A percentile compares a stretch with the other conserved stretches of the same genome.
phyloP scores from a whole-genome alignment of 2,797 vertebrate species.

The Acanthiza pusilla region DNA sequence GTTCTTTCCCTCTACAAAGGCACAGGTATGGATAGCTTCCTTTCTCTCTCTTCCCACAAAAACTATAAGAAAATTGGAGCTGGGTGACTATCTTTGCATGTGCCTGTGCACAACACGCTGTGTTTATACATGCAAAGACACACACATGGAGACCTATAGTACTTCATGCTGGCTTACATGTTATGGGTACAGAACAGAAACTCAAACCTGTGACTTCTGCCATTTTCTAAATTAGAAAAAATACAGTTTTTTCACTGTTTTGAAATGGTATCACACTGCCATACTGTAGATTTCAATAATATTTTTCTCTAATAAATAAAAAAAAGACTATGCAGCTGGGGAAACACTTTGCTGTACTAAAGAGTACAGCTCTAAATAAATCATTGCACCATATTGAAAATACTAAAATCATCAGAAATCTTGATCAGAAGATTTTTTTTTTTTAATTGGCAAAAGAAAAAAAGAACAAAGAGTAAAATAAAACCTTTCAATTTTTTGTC shows the following conservation, averaged over 20 bases:
- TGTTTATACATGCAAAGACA: neutral
- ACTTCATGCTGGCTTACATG: neutral
- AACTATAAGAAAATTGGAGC: neutral
- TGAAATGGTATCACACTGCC: neutral
- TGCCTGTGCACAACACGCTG: rapidly evolving
- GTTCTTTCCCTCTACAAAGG: neutral
- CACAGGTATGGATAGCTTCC: neutral
- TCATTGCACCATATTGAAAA: conserved; percentile 60
- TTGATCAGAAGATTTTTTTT: conserved; percentile 61
- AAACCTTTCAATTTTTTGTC: conserved; percentile 71
- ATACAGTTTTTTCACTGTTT: neutral
- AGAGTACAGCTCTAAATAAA: conserved; percentile 63
- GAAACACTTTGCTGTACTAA: conserved; percentile 59
- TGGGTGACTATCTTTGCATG: neutral
- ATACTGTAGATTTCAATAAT: neutral
- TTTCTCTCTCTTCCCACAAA: neutral
- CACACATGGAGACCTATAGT: neutral
- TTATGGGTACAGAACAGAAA: neutral
- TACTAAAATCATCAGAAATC: conserved; percentile 67
- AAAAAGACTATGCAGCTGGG: neutral
- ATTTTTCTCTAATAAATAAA: neutral
- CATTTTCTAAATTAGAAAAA: neutral
- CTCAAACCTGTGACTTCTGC: neutral
- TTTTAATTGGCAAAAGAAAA: conserved; percentile 69
- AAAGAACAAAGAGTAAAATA: conserved; percentile 68